phyloP scores from a whole-genome alignment of 2,797 vertebrate species.

The Graptemys geographica region DNA sequence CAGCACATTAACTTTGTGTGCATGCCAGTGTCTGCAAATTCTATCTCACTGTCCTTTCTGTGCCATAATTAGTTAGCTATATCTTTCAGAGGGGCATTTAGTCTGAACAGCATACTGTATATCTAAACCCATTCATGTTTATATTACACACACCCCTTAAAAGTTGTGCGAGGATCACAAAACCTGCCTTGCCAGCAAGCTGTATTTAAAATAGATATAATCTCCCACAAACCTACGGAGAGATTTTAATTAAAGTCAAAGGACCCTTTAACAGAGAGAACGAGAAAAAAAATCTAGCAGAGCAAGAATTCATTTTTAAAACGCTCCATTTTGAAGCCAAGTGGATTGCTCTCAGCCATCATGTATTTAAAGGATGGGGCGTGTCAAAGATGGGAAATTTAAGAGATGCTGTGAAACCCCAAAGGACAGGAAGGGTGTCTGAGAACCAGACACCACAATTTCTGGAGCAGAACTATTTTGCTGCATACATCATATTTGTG shows the following conservation, averaged over 20 bases:
- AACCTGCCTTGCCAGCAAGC: slow-evolving; percentile 56
- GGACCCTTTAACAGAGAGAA: slow-evolving; percentile 69
- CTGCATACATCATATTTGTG: slow-evolving; percentile 37
- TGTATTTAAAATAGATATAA: slow-evolving; percentile 56
- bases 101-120: rapidly evolving
- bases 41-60: slow-evolving; percentile 17
- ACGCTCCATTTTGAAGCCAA: slow-evolving; percentile 66
- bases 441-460: slow-evolving; percentile 35
- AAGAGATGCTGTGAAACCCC: slow-evolving; percentile 67
- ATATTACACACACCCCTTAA: background rate
- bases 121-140: background rate
- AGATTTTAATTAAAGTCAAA: slow-evolving; percentile 79
- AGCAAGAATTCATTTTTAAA: slow-evolving; percentile 77
- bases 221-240: slow-evolving; percentile 64
- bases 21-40: background rate
- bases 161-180: slow-evolving; percentile 15
- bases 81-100: background rate
- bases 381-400: slow-evolving; percentile 67
- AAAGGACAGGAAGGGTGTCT: slow-evolving; percentile 55
- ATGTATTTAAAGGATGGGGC: slow-evolving; percentile 76
- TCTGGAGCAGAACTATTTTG: slow-evolving; percentile 54
- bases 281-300: slow-evolving; percentile 59
- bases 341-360: slow-evolving; percentile 71
- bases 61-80: background rate
- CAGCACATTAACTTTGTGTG: background rate